Percentiles rank a stretch among this genome's conserved stretches.
Evolutionary conservation across 2,113 vertebrate genomes (phyloP).

Genomic region (Ophthalmotilapia sp.): DNA sequence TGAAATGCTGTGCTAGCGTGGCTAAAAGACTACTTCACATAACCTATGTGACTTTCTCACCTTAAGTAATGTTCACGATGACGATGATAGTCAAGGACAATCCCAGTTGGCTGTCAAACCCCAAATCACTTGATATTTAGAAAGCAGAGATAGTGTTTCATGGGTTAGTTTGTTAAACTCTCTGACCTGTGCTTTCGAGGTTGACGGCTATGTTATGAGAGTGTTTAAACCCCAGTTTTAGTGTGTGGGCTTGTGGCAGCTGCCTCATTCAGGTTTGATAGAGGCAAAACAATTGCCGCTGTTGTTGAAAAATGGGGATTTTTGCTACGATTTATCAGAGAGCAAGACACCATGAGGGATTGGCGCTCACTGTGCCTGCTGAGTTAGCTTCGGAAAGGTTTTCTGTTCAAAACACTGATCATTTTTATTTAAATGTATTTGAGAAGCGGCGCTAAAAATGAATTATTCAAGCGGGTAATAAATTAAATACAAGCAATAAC

Average conservation of each 20-base stretch:
- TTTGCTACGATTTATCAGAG: neutral
- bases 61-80: neutral
- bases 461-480: neutral
- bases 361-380: neutral
- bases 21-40: neutral
- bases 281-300: neutral
- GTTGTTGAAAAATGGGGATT: neutral
- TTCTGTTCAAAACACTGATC: neutral
- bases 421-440: neutral
- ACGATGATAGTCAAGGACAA: neutral
- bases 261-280: neutral
- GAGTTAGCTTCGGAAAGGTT: neutral
- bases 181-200: neutral
- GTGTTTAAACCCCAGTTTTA: neutral
- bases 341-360: neutral
- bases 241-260: neutral
- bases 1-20: neutral
- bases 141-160: neutral
- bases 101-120: neutral
- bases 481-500: neutral
- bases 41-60: neutral
- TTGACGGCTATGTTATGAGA: neutral
- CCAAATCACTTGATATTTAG: neutral
- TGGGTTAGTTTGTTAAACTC: neutral
- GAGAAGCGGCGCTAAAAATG: neutral